phyloP scores from a whole-genome alignment of 1,140 invertebrate genomes.

The Leptonema lineaticorne region DNA sequence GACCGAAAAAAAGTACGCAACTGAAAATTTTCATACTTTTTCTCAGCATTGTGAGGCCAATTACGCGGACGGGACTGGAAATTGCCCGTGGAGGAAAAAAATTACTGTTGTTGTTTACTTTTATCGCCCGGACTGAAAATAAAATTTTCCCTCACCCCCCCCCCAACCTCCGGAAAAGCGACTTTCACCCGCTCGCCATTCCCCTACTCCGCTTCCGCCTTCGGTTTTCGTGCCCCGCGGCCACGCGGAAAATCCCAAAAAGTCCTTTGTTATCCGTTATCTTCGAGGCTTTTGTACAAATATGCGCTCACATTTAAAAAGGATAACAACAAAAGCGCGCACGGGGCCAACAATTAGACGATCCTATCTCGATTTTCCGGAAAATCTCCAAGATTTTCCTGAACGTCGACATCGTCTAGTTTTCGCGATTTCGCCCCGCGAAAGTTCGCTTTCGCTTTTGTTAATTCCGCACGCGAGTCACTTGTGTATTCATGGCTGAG shows the following conservation, averaged over 20 bases:
- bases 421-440: too few species aligned
- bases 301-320: slow-evolving; percentile 22
- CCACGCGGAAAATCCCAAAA: too few species aligned
- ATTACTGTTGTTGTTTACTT: slow-evolving; percentile 26
- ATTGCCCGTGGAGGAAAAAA: slow-evolving; percentile 22
- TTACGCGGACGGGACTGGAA: slow-evolving; percentile 7
- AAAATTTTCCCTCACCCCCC: slow-evolving; percentile 11
- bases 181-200: too few species aligned
- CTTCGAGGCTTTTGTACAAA: slow-evolving; percentile 22
- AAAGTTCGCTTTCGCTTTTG: background rate
- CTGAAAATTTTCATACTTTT: background rate
- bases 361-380: slow-evolving; percentile 1
- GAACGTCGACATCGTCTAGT: too few species aligned
- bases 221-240: too few species aligned
- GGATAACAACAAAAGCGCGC: slow-evolving; percentile 17
- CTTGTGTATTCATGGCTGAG: background rate
- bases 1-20: background rate
- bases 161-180: too few species aligned
- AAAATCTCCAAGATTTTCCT: background rate
- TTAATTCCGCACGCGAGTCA: background rate
- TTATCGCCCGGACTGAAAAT: slow-evolving; percentile 19
- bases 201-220: too few species aligned
- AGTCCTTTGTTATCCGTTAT: slow-evolving; percentile 25
- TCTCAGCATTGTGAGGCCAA: background rate
- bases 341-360: slow-evolving; percentile 17